Evolutionary conservation across 2,888 invertebrate genomes (phyloP).

Genomic region (Rotaria macrura): DNA sequence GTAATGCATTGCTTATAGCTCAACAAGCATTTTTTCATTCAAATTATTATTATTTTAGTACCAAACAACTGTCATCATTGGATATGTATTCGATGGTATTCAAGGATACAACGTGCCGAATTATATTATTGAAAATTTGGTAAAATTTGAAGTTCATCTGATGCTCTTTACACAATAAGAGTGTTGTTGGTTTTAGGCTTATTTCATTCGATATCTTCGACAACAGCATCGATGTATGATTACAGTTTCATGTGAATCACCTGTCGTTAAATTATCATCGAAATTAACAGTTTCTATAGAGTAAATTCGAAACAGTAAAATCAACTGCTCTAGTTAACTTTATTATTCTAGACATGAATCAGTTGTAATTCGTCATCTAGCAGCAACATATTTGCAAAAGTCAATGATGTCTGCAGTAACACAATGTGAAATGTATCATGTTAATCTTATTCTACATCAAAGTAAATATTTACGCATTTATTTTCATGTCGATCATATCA

Average conservation of each 20-base stretch:
- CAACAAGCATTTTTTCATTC: too few relatives aligned
- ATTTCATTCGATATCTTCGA: neutral
- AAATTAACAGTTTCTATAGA: neutral
- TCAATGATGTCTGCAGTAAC: neutral
- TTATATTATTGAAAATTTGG: neutral
- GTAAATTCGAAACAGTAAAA: neutral
- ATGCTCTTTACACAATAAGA: too few relatives aligned
- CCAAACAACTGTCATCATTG: neutral
- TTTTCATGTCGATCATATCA: neutral
- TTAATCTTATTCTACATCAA: neutral
- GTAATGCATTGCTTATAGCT: neutral
- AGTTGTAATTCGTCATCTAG: neutral
- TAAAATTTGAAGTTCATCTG: too few relatives aligned
- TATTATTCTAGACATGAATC: neutral
- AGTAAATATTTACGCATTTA: neutral
- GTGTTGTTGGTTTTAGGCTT: neutral
- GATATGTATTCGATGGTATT: neutral
- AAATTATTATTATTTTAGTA: neutral
- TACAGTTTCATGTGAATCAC: neutral
- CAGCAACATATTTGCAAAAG: neutral
- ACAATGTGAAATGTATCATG: slow-evolving; percentile 3
- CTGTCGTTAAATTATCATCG: neutral
- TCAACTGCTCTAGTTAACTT: neutral
- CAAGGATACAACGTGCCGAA: neutral
- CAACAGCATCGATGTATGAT: neutral